Percentiles rank a stretch among this genome's conserved stretches.
phyloP scores from a whole-genome alignment of 1,140 invertebrate species.

The Arctopsyche grandis region DNA sequence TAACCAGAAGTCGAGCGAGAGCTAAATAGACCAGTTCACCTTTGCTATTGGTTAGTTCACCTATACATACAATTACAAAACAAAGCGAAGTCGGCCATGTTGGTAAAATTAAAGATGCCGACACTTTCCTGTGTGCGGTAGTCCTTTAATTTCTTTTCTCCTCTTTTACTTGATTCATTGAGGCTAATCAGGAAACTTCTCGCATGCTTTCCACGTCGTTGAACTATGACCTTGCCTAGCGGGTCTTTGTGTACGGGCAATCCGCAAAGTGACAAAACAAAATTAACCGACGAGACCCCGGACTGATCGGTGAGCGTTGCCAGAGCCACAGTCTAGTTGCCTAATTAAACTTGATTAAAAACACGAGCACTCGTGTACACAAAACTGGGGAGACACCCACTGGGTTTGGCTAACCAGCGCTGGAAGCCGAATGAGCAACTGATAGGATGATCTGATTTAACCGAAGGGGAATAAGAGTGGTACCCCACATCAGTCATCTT shows the following conservation, averaged over 20 bases:
- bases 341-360: constrained; percentile 52
- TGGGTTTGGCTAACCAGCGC: not conserved
- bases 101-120: too few species aligned
- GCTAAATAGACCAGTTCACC: not conserved
- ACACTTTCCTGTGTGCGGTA: too few species aligned
- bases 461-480: too few species aligned
- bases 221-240: not conserved
- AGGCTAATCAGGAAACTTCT: not conserved
- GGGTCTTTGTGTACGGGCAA: not conserved
- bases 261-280: constrained; percentile 31
- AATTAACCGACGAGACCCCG: constrained; percentile 25
- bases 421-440: not conserved
- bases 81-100: too few species aligned
- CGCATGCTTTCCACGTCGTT: constrained; percentile 7
- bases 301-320: not conserved
- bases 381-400: constrained; percentile 4
- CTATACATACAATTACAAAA: too few species aligned
- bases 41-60: not conserved
- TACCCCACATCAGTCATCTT: too few species aligned
- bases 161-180: too few species aligned
- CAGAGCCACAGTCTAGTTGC: constrained; percentile 29
- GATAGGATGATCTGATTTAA: too few species aligned
- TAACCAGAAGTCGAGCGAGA: constrained; percentile 11
- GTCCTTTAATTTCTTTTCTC: too few species aligned
- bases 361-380: constrained; percentile 30